A percentile compares a stretch with the other conserved stretches of the same genome.
Evolutionary conservation across 2,797 vertebrate species (phyloP).

Genomic region (Sebastes iracundus): DNA sequence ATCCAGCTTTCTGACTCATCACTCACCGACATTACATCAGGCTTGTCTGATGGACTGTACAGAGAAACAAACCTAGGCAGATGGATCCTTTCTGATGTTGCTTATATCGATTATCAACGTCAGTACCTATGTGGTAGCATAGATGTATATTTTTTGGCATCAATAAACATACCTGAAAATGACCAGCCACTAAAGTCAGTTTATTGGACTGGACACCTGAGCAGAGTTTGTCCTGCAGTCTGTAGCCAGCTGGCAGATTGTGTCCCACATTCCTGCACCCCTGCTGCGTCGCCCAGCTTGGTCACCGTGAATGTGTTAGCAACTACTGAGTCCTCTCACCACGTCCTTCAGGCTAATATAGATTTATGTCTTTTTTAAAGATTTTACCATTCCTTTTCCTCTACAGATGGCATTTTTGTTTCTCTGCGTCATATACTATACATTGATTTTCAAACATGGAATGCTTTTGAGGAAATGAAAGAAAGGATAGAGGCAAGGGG

Average conservation of each 20-base stretch:
- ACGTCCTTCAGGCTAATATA: slow-evolving; percentile 73
- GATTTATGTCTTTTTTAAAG: slow-evolving; percentile 77
- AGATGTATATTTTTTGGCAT: neutral
- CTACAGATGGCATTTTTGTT: slow-evolving; percentile 50
- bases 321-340: slow-evolving; percentile 72
- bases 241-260: slow-evolving; percentile 56
- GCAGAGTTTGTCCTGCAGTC: slow-evolving; percentile 26
- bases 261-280: slow-evolving; percentile 58
- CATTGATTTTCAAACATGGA: slow-evolving; percentile 15
- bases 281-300: slow-evolving; percentile 51
- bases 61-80: slow-evolving; percentile 11
- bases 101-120: neutral
- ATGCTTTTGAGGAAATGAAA: slow-evolving; percentile 12
- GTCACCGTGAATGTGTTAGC: slow-evolving; percentile 75
- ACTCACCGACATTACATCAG: slow-evolving; percentile 23
- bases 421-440: slow-evolving; percentile 23
- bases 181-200: neutral
- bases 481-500: neutral
- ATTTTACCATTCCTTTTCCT: slow-evolving; percentile 33
- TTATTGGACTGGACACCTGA: slow-evolving; percentile 1
- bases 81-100: slow-evolving; percentile 5
- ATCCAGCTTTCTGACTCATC: slow-evolving; percentile 42
- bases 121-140: neutral
- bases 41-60: slow-evolving; percentile 1
- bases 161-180: neutral